Evolutionary conservation across 2,888 invertebrate genomes (phyloP).

Genomic region (Mythimna pallens): DNA sequence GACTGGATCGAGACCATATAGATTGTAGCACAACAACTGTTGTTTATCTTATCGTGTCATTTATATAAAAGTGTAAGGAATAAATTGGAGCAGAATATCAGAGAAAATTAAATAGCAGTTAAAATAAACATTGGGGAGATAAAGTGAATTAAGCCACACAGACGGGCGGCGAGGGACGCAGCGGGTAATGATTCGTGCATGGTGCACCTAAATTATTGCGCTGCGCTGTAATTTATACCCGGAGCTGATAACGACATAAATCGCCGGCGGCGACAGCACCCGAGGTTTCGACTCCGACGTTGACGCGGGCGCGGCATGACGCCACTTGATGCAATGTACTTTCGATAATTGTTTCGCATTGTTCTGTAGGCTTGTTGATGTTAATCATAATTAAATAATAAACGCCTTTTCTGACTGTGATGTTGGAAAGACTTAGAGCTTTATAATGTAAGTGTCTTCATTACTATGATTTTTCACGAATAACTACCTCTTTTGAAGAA

Average conservation of each 20-base stretch:
- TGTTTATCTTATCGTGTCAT: constrained; percentile 39
- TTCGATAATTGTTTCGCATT: constrained; percentile 61
- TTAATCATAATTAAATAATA: constrained; percentile 18
- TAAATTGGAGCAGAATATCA: constrained; percentile 68
- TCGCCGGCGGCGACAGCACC: constrained; percentile 84
- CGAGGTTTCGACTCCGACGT: constrained; percentile 82
- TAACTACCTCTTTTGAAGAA: no score
- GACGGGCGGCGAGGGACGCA: constrained; percentile 77
- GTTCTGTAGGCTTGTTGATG: constrained; percentile 22
- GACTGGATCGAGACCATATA: constrained; percentile 58
- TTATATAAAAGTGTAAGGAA: constrained; percentile 43
- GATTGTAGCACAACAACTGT: constrained; percentile 51
- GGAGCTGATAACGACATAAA: constrained; percentile 89
- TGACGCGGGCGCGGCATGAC: constrained; percentile 84
- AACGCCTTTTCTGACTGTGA: background rate
- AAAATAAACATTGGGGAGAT: constrained; percentile 83
- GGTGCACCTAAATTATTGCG: constrained; percentile 89
- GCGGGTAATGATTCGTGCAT: constrained; percentile 90
- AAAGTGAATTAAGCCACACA: constrained; percentile 87
- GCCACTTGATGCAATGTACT: constrained; percentile 79
- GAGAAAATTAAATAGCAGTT: constrained; percentile 81
- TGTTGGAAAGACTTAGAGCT: background rate
- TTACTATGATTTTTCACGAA: no score
- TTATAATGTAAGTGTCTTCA: background rate
- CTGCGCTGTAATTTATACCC: constrained; percentile 88